Conservation (phyloP, 2,113 vertebrate genomes). For the Zapus hudsonius region DNA sequence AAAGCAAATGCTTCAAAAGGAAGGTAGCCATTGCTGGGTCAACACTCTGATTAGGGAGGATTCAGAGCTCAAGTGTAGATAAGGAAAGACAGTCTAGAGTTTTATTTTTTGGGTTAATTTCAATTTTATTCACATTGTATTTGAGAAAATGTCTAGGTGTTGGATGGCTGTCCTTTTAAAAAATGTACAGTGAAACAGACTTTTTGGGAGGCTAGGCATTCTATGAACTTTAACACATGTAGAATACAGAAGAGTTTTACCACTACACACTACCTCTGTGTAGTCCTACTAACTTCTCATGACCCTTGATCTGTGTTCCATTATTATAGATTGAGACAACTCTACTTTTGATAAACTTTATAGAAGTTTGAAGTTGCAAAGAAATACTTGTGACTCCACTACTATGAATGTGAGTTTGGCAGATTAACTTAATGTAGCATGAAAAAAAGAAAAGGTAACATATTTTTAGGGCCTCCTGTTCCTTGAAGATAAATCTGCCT, state of each 20-base stretch:
- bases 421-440: not conserved
- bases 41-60: not conserved
- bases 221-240: not conserved
- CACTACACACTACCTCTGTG: not conserved
- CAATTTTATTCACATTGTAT: not conserved
- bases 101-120: slow-evolving; percentile 8
- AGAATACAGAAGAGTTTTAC: not conserved
- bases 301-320: not conserved
- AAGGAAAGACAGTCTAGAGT: not conserved
- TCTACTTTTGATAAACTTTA: not conserved
- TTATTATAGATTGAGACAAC: not conserved
- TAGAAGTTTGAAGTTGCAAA: not conserved
- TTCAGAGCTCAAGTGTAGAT: not conserved
- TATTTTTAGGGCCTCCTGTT: not conserved
- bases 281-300: not conserved
- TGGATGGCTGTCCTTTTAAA: not conserved
- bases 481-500: not conserved
- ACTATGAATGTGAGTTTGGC: not conserved
- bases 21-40: not conserved
- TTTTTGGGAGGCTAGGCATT: not conserved
- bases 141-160: not conserved
- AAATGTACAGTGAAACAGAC: not conserved
- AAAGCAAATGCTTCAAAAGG: not conserved
- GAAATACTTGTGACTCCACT: not conserved
- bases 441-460: slow-evolving; percentile 12